Conservation (phyloP, 2,113 vertebrate genomes). For the Gasterosteus nipponicus region DNA sequence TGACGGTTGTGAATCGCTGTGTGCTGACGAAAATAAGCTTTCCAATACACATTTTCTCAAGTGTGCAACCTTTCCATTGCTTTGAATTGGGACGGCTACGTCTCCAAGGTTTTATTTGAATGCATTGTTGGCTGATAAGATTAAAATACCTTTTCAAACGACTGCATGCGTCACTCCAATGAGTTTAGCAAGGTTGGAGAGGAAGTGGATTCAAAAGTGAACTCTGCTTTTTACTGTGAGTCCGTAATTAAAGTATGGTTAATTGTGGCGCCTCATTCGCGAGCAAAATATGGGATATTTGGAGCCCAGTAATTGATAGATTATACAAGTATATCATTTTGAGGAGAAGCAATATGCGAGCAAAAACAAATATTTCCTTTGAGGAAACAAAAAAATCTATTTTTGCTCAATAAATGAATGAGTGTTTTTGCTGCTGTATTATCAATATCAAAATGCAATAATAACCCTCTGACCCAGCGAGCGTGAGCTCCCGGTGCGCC, state of each 20-base stretch:
- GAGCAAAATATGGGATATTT: neutral
- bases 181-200: neutral
- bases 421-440: neutral
- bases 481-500: neutral
- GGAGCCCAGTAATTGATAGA: neutral
- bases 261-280: neutral
- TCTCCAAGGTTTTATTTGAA: neutral
- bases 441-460: neutral
- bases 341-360: neutral
- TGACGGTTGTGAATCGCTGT: neutral
- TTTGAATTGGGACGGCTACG: neutral
- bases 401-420: neutral
- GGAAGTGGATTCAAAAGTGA: slow-evolving; percentile 1
- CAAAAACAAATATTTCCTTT: neutral
- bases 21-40: neutral
- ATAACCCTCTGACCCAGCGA: neutral
- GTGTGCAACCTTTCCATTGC: neutral
- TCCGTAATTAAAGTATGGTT: neutral
- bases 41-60: neutral
- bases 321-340: neutral
- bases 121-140: neutral
- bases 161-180: neutral
- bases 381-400: neutral
- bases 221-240: neutral
- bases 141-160: slow-evolving; percentile 7